Evolutionary conservation across 2,888 invertebrate genomes (phyloP), one percentile per base, ranked within the genome.

Genomic region (Drosophila mimetica): DNA sequence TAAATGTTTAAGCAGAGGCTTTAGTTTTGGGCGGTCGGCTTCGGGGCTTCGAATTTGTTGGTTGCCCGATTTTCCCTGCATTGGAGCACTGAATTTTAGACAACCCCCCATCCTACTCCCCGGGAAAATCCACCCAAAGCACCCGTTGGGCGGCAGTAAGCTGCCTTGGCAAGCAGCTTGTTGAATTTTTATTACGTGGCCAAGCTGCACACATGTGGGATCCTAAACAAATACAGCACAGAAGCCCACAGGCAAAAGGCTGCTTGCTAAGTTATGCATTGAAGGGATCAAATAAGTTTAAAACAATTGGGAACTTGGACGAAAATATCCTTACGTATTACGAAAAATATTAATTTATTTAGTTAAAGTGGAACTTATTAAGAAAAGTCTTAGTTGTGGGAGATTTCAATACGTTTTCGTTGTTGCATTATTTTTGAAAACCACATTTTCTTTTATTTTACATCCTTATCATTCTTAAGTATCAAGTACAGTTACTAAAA

Each of bases 1-100:
- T 81, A 82, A 81, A 81, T 82, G 82, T 82, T 81, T 82, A 81
- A 85, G 79, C 85, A 79, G 75, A 41, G 71, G 77, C 77, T 84
- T 81, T 79, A 70, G 69, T 64, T 66, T 59, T 57, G 59, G 69
- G 71, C 63, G 41, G 61, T 42, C 60, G 42, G 61, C 50, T 60
- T 61, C 60, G 36, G 69, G 57, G 36, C 51, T 44, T 16, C 48
- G 28, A 50, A 48, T 39, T 64, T 48, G 65, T 39, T 46, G 60
- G 53, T 42, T 50, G 58, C 55, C 47, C 44, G 22, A 30, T 54
- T 37, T 53, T n/a, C n/a, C 30, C 20, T 25, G 44, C 44, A 42
- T 59, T 51, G 34, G 59, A 44, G 42, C 42, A 7, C 28, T 30
- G 32, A 30, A 52, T 53, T 50, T 63, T 51, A 30, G 13, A 22